Evolutionary conservation across 2,113 vertebrate genomes (phyloP).

Genomic region (Sylvia atricapilla): DNA sequence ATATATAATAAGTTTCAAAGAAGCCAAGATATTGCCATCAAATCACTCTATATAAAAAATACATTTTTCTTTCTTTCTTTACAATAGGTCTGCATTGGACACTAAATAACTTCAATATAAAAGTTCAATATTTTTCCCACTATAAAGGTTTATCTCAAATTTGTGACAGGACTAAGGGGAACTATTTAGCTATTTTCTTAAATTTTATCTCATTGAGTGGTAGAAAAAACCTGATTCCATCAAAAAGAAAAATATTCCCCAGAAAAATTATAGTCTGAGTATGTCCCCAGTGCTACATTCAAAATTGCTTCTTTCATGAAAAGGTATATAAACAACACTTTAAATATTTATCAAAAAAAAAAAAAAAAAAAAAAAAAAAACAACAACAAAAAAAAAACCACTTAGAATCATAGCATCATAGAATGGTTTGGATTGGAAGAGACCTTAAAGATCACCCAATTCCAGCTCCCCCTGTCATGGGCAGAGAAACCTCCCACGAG

Average conservation of each 20-base stretch:
- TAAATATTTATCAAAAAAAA: not conserved
- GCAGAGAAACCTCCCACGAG: not conserved
- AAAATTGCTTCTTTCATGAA: not conserved
- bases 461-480: accelerated
- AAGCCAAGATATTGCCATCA: not conserved
- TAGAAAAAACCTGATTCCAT: not conserved
- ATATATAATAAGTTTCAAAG: not conserved
- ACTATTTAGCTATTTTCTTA: not conserved
- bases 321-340: not conserved
- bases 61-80: not conserved
- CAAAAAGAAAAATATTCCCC: not conserved
- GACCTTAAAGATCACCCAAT: not conserved
- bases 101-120: not conserved
- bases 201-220: not conserved
- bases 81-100: not conserved
- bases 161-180: not conserved
- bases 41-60: not conserved
- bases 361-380: too few species aligned
- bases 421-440: not conserved
- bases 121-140: not conserved
- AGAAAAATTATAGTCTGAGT: not conserved
- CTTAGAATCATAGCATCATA: not conserved
- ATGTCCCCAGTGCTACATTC: not conserved
- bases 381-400: too few species aligned
- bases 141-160: not conserved